Evolutionary conservation across 2,797 vertebrate species (phyloP).

Genomic region (Crax fasciolata): DNA sequence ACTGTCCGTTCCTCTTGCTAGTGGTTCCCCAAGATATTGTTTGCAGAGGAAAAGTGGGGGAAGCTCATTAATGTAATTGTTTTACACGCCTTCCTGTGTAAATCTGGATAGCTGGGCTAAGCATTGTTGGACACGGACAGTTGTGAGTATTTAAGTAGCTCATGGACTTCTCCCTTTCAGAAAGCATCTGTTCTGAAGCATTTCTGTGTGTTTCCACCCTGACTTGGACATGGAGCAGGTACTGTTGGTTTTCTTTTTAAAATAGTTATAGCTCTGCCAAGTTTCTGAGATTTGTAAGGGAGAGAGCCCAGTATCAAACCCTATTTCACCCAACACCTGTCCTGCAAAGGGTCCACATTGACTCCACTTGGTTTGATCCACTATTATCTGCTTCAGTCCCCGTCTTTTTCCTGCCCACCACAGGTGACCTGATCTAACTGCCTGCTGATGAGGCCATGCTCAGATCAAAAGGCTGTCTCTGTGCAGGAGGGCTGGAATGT

Average conservation of each 20-base stretch:
- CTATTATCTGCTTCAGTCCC: not conserved
- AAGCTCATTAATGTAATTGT: not conserved
- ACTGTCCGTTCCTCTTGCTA: not conserved
- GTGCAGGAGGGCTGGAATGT: not conserved
- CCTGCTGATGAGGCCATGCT: slow-evolving; percentile 24
- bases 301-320: not conserved
- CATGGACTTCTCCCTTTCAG: not conserved
- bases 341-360: not conserved
- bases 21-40: not conserved
- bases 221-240: not conserved
- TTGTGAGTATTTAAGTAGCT: not conserved
- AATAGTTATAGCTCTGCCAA: not conserved
- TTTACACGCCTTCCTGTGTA: not conserved
- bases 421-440: slow-evolving; percentile 6
- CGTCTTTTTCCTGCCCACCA: not conserved
- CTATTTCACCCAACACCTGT: not conserved
- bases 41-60: not conserved
- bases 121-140: not conserved
- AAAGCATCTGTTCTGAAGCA: not conserved
- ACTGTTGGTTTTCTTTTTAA: not conserved
- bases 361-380: not conserved
- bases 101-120: not conserved
- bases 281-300: not conserved
- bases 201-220: not conserved
- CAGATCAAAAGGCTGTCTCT: slow-evolving; percentile 10